A percentile compares a stretch with the other conserved stretches of the same genome.
Evolutionary conservation across 2,888 invertebrate species (phyloP).

Genomic region (Embidobia sp.): DNA sequence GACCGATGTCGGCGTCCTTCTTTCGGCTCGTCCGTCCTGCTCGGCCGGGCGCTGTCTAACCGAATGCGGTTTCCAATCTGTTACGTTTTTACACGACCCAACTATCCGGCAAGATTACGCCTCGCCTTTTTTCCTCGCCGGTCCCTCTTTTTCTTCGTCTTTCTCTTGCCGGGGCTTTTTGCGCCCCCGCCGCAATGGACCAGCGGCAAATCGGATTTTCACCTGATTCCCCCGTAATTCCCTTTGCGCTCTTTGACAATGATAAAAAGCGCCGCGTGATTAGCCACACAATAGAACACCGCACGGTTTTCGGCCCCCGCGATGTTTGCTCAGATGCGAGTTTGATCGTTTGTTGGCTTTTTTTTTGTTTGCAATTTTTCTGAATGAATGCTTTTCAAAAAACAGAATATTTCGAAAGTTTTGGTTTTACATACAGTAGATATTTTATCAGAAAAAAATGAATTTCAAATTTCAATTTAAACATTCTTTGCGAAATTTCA

Average conservation of each 20-base stretch:
- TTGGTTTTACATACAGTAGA: no score
- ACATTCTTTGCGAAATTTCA: no score
- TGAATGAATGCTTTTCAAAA: no score
- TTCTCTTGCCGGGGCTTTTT: constrained; percentile 52
- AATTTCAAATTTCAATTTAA: no score
- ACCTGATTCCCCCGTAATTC: constrained; percentile 62
- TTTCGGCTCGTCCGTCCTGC: constrained; percentile 15
- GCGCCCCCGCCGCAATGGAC: constrained; percentile 28
- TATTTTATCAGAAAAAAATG: no score
- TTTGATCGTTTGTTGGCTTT: no score
- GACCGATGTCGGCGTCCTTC: constrained; percentile 44
- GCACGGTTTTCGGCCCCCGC: not conserved
- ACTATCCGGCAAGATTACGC: constrained; percentile 65
- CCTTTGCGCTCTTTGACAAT: constrained; percentile 40
- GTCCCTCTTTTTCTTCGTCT: constrained; percentile 53
- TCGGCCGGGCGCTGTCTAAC: constrained; percentile 67
- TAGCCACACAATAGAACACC: constrained; percentile 33
- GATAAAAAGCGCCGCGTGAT: constrained; percentile 48
- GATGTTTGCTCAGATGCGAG: no score
- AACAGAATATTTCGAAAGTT: no score
- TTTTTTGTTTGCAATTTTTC: no score
- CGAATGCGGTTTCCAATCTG: constrained; percentile 82
- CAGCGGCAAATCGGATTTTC: constrained; percentile 63
- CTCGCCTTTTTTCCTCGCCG: constrained; percentile 59
- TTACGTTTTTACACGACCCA: constrained; percentile 76